Conservation (phyloP, 2,888 invertebrate species). For the Ligdia adustata region DNA sequence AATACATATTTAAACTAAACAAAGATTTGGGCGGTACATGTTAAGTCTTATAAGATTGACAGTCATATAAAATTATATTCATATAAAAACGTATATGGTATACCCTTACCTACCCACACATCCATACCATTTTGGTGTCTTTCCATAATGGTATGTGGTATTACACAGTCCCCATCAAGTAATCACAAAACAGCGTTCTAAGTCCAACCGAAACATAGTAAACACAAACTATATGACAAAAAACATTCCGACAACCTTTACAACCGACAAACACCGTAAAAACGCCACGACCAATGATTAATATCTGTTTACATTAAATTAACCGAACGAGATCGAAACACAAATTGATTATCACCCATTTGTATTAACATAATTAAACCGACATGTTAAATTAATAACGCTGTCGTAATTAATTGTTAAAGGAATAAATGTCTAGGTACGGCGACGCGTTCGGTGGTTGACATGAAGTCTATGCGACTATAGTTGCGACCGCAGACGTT, state of each 20-base stretch:
- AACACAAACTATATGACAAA: slow-evolving; percentile 51
- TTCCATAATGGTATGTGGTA: slow-evolving; percentile 80
- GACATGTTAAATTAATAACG: slow-evolving; percentile 79
- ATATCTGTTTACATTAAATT: slow-evolving; percentile 80
- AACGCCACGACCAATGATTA: slow-evolving; percentile 72
- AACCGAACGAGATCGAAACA: slow-evolving; percentile 70
- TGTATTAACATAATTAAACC: slow-evolving; percentile 80
- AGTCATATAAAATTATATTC: too few species aligned
- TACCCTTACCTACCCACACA: slow-evolving; percentile 85
- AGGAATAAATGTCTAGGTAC: slow-evolving; percentile 59
- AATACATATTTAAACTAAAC: too few species aligned
- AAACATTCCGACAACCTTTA: slow-evolving; percentile 56
- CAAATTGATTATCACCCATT: slow-evolving; percentile 80
- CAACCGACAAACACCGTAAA: slow-evolving; percentile 60
- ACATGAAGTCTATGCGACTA: slow-evolving; percentile 74
- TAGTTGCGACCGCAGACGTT: slow-evolving; percentile 58
- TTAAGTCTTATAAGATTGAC: too few species aligned
- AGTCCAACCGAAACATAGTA: slow-evolving; percentile 43
- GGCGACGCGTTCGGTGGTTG: slow-evolving; percentile 69
- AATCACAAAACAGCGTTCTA: slow-evolving; percentile 48
- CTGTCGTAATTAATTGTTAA: slow-evolving; percentile 73
- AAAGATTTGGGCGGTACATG: too few species aligned
- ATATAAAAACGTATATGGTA: slow-evolving; percentile 45
- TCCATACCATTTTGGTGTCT: slow-evolving; percentile 84
- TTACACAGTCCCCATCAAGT: slow-evolving; percentile 58